Conservation (phyloP, 1,140 invertebrate species). For the Zaprionus davidi region DNA sequence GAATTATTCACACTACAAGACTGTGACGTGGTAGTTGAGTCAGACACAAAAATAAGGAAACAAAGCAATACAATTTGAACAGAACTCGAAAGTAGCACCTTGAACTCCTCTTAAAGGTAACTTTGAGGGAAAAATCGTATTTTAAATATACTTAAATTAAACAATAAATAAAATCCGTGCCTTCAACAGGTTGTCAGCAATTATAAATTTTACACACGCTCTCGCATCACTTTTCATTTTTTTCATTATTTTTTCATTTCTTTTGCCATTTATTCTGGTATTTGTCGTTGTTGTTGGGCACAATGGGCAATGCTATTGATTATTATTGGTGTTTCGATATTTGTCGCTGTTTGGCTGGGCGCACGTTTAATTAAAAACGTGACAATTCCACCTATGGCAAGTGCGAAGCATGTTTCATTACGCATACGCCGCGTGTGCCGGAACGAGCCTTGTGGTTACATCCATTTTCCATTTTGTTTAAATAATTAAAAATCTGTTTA, state of each 20-base stretch:
- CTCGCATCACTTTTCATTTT: conserved; percentile 70
- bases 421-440: conserved; percentile 59
- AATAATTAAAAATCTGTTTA: conserved; percentile 64
- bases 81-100: not conserved
- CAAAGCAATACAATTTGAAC: not conserved
- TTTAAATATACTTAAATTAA: not conserved
- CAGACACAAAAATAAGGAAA: conserved; percentile 5
- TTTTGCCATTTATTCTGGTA: conserved; percentile 13
- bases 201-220: conserved; percentile 63
- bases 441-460: conserved; percentile 29
- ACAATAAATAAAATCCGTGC: conserved; percentile 12
- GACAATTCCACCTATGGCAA: conserved; percentile 78
- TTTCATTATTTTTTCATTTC: conserved; percentile 64
- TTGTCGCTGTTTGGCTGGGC: conserved; percentile 33
- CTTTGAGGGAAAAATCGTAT: not conserved
- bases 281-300: conserved; percentile 23
- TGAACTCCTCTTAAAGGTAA: not conserved
- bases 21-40: conserved; percentile 12
- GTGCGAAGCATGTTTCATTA: conserved; percentile 65
- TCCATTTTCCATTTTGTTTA: conserved; percentile 39
- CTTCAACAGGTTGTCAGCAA: conserved; percentile 64
- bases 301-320: conserved; percentile 56
- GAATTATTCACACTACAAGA: conserved; percentile 49
- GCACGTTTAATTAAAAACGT: conserved; percentile 78
- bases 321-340: conserved; percentile 51